Conservation (phyloP, 2,113 vertebrate species). For the Pionites leucogaster region DNA sequence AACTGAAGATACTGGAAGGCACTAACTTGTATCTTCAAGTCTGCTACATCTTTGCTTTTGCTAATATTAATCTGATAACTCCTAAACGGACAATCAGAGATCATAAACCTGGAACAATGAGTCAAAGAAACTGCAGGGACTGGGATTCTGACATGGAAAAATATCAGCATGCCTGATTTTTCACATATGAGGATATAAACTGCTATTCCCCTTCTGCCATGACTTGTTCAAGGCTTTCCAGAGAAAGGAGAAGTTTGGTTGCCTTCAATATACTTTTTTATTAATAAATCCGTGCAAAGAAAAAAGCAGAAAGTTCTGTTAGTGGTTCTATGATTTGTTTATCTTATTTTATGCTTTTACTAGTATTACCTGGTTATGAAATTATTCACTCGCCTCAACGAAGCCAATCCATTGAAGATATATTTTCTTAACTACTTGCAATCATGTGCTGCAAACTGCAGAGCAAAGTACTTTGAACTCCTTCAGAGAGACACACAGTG, state of each 20-base stretch:
- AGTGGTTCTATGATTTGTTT: not conserved
- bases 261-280: not conserved
- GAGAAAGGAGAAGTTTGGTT: not conserved
- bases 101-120: not conserved
- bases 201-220: not conserved
- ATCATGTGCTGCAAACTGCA: not conserved
- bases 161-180: not conserved
- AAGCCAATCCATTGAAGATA: not conserved
- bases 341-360: not conserved
- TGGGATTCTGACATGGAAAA: not conserved
- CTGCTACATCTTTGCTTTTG: not conserved
- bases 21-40: not conserved
- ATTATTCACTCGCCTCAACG: not conserved
- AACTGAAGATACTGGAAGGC: not conserved
- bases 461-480: not conserved
- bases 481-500: not conserved
- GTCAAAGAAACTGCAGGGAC: not conserved
- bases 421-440: not conserved
- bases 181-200: accelerated
- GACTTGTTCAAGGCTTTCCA: not conserved
- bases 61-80: not conserved
- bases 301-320: not conserved
- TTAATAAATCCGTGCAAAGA: not conserved
- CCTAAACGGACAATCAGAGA: not conserved
- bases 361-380: not conserved